Evolutionary conservation across 2,113 vertebrate species (phyloP), one percentile per base, ranked within the genome.

Genomic region (Indicator indicator): DNA sequence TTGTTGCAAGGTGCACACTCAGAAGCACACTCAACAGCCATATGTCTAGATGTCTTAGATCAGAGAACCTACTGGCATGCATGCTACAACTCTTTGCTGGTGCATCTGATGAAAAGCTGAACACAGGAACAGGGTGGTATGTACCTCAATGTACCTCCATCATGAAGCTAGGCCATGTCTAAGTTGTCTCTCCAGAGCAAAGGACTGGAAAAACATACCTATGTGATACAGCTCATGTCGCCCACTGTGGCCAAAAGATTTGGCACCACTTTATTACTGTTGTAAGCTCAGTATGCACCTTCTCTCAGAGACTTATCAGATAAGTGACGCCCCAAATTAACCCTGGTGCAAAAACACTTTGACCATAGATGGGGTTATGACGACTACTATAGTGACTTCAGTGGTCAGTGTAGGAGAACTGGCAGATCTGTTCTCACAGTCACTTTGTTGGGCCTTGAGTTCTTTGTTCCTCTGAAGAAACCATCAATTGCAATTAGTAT

Each of bases 101-200:
- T 52, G 33, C 36, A 56, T 30, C 18, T 6, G 5, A 33, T 33
- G 16, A 33, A 50, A 46, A 71, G 16, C 33, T 54, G 72, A 80
- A 48, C 16, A 5, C 0, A 1, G 18, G 21, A 28, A 9, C 5
- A 7, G 30, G 5, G 18, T 69, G 33, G 12, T 21, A 7, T 44
- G 50, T 32, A 20, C 20, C 28, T 89, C 8, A 2, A 0, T 55
- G 30, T 44, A 18, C 26, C 28, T 40, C n/a, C 24, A 0, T 50
- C 6, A 0, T 21, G 30, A 65, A 82, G 16, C 27, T 74, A 16
- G 24, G 27, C 15, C 24, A 3, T 18, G 5, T 74, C 42, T 71
- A 19, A 46, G 18, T 9, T 77, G 30, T 63, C 30, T 59, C 1
- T 1, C 46, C 46, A 67, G 46, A 84, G 30, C 23, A 70, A 50